Evolutionary conservation across 2,113 vertebrate genomes (phyloP).

Genomic region (Strix aluco): DNA sequence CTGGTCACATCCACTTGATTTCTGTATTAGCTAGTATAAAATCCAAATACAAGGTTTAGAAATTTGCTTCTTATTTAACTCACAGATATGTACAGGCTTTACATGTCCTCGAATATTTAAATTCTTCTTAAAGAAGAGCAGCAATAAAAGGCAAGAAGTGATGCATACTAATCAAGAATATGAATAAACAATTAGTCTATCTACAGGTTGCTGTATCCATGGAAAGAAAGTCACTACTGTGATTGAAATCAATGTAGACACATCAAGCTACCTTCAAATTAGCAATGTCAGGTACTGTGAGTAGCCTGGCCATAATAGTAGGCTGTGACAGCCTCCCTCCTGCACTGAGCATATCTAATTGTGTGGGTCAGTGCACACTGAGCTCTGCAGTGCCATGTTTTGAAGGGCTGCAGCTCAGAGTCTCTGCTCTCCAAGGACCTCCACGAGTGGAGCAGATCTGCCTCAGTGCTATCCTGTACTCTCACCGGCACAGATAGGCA

Average conservation of each 20-base stretch:
- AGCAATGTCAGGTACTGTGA: not conserved
- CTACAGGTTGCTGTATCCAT: not conserved
- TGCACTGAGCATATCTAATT: not conserved
- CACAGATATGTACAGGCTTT: not conserved
- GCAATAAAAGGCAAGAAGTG: not conserved
- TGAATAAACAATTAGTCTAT: not conserved
- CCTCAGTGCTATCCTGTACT: not conserved
- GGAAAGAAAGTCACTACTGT: not conserved
- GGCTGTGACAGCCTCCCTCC: not conserved
- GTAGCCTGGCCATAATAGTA: not conserved
- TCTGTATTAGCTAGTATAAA: not conserved
- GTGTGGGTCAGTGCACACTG: rapidly evolving
- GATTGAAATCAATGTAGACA: not conserved
- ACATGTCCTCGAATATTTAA: not conserved
- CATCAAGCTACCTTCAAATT: not conserved
- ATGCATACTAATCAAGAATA: not conserved
- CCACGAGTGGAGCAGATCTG: not conserved
- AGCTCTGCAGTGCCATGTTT: not conserved
- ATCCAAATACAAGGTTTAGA: not conserved
- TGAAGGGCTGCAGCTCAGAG: not conserved
- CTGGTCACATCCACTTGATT: not conserved
- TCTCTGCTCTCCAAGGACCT: not conserved
- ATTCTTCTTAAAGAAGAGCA: not conserved
- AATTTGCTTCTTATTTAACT: not conserved
- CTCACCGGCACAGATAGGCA: not conserved